These are phyloP conservation scores for Myotis findleyi DNA, from an alignment of 2,797 vertebrate species.

Conservation along the genomic window DNA sequence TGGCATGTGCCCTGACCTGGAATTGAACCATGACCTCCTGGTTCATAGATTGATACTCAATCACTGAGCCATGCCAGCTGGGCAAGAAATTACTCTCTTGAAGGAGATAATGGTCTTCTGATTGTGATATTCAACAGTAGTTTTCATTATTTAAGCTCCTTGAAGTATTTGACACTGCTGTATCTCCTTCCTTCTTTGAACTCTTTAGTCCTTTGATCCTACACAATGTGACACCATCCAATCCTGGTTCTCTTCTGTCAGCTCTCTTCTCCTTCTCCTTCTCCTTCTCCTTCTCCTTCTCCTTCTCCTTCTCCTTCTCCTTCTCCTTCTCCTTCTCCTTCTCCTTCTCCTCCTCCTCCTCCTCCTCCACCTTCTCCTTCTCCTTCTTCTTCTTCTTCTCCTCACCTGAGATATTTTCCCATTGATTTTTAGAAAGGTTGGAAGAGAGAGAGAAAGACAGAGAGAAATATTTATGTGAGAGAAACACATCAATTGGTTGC, in stretches of 20 bases:
- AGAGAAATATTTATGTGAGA: too few species aligned
- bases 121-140: background rate
- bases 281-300: background rate
- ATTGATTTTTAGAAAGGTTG: too few species aligned
- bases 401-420: too few species aligned
- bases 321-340: too few species aligned
- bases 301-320: background rate
- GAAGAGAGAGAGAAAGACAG: too few species aligned
- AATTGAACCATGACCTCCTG: too few species aligned
- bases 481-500: too few species aligned
- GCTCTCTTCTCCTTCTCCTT: background rate
- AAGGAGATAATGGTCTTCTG: background rate
- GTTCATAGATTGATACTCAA: too few species aligned
- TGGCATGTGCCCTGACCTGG: too few species aligned
- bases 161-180: background rate
- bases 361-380: background rate
- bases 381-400: background rate
- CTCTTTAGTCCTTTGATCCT: background rate
- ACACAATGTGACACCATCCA: accelerated
- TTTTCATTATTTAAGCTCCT: background rate
- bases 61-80: too few species aligned
- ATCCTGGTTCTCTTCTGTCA: background rate
- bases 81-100: background rate
- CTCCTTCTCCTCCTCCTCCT: too few species aligned
- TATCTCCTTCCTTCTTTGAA: background rate